These are phyloP conservation scores for Nephrotoma flavescens DNA, from an alignment of 2,888 invertebrate species.

Conservation along the genomic window DNA sequence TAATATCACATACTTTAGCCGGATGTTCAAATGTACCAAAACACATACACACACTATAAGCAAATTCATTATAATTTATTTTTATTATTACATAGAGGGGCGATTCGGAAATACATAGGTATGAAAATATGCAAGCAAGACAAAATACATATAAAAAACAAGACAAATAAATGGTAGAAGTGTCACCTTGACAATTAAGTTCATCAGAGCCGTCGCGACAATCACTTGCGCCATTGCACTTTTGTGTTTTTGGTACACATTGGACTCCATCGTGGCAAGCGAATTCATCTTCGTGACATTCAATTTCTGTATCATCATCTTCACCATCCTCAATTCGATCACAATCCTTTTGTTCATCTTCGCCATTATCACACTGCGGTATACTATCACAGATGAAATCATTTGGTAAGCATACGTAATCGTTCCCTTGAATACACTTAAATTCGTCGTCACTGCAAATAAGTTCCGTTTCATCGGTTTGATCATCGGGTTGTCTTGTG, in stretches of 20 bases:
- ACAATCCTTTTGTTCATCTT: neutral
- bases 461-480: neutral
- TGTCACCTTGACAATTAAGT: constrained; percentile 27
- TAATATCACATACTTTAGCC: neutral
- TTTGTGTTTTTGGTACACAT: constrained; percentile 8
- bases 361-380: neutral
- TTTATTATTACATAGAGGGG: neutral
- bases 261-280: constrained; percentile 7
- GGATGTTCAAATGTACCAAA: neutral
- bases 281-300: constrained; percentile 5
- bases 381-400: neutral
- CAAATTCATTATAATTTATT: neutral
- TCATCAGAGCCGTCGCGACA: constrained; percentile 53
- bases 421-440: neutral
- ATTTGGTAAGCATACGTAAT: neutral
- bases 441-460: neutral
- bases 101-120: neutral
- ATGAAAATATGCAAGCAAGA: neutral
- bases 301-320: neutral
- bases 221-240: constrained; percentile 23
- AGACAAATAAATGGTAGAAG: neutral
- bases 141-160: neutral
- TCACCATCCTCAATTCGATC: neutral
- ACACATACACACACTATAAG: neutral
- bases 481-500: neutral